Evolutionary conservation across 2,888 invertebrate genomes (phyloP).

Genomic region (Rugalucina vietnamica): DNA sequence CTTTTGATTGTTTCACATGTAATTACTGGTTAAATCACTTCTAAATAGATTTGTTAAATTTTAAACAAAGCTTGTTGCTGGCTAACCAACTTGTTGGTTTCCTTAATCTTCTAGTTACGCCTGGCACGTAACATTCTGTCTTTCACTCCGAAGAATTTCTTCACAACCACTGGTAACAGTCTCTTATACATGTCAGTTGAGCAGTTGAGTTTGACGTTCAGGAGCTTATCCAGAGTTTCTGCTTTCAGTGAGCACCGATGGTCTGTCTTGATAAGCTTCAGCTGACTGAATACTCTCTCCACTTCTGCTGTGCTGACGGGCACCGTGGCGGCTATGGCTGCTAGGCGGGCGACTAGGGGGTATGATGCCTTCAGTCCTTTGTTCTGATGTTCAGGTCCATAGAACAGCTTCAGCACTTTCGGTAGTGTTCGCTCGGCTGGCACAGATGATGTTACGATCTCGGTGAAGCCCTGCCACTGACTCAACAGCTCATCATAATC

Average conservation of each 20-base stretch:
- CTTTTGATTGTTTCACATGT: no score
- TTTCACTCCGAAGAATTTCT: slow-evolving; percentile 3
- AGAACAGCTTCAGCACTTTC: not conserved
- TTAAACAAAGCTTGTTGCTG: no score
- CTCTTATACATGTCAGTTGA: slow-evolving; percentile 10
- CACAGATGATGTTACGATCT: slow-evolving; percentile 15
- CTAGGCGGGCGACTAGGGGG: not conserved
- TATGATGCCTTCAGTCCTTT: slow-evolving; percentile 5
- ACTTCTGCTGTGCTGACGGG: slow-evolving; percentile 31
- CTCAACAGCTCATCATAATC: slow-evolving; percentile 25
- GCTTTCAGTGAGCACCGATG: slow-evolving; percentile 33
- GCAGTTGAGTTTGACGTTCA: slow-evolving; percentile 37
- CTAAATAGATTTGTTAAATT: no score
- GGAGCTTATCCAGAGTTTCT: not conserved
- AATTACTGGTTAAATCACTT: no score
- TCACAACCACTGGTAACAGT: not conserved
- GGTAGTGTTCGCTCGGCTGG: not conserved
- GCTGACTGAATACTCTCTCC: slow-evolving; percentile 37
- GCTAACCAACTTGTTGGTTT: no score
- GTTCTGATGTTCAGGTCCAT: not conserved
- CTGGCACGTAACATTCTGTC: no score
- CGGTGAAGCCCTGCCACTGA: slow-evolving; percentile 41
- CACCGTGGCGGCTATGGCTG: slow-evolving; percentile 13
- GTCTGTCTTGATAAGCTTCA: slow-evolving; percentile 33
- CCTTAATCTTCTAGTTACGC: no score